Base-by-base conservation (phyloP, 1,140 invertebrate genomes). In the Nebria ingens region DNA sequence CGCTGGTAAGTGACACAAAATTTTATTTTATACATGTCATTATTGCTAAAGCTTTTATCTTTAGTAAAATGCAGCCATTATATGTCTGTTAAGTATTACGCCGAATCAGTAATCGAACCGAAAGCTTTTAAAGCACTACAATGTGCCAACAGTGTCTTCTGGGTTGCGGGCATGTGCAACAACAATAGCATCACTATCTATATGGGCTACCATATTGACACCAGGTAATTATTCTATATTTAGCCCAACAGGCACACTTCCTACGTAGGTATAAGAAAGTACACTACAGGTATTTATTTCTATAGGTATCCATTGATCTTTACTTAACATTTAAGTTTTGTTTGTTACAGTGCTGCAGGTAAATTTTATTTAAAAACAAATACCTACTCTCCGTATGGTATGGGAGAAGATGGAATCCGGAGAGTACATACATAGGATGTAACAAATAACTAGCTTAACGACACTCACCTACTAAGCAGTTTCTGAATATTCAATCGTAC, bases 51-150 rank as follows among this genome's bases (percentile, higher is more conserved):
- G 17, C 17, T 11, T 45, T 4, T 17, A 11, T 12, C 17, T 45
- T 45, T 45, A 45, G 40, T 11, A 3, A 45, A 45, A 45, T 45
- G 40, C 15, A 45, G 40, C 17, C 40, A 45, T 17, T 45, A 45
- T 17, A 45, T 45, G 40, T 45, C 40, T 45, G 40, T 45, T 11
- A 17, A 17, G 17, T 45, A 45, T 45, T 45, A 45, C 17, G 40
- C 40, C 4, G 40, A 45, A 45, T 45, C 40, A 9, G 17, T 45
- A 12, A 9, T 45, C 9, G 17, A 45, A 12, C 6, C 15, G 4
- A 11, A 45, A 11, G 40, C 40, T 12, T 45, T 45, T 45, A 12
- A 12, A 17, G 40, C 40, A 6, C 6, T 9, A 12, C 17, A 9
- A 12, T 45, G 40, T 45, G 3, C 3, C 6, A 45, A 17, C 15